Percentiles rank a stretch among this genome's conserved stretches.
Evolutionary conservation across 2,797 vertebrate species (phyloP).

Genomic region (Vespertilio murinus): DNA sequence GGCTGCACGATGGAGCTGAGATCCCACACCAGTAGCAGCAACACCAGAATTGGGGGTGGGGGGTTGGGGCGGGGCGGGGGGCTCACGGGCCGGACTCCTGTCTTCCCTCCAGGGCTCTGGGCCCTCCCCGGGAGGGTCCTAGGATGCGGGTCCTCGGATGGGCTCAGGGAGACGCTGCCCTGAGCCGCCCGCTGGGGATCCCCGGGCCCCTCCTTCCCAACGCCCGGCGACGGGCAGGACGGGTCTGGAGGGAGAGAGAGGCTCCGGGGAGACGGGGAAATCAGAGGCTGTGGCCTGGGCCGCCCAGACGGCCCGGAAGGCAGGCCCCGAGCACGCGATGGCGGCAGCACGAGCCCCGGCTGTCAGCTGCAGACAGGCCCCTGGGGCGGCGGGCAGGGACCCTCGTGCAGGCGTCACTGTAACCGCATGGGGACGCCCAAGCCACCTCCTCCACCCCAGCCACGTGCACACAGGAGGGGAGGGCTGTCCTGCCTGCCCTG

Average conservation of each 20-base stretch:
- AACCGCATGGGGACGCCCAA: fast-evolving
- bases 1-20: not conserved
- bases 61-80: fast-evolving
- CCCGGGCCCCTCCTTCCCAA: not conserved
- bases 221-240: not conserved
- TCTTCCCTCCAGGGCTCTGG: not conserved
- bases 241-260: not conserved
- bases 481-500: not conserved
- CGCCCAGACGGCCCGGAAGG: too few relatives aligned
- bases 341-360: fast-evolving
- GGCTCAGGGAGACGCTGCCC: not conserved
- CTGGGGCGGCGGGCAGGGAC: not conserved
- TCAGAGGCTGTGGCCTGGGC: not conserved
- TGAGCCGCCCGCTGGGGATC: not conserved
- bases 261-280: not conserved
- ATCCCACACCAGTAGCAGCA: not conserved
- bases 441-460: not conserved
- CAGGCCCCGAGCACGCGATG: fast-evolving
- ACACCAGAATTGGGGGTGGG: not conserved
- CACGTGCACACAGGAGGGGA: too few relatives aligned
- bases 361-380: fast-evolving
- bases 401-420: fast-evolving
- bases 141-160: not conserved
- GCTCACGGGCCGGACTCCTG: fast-evolving
- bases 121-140: too few relatives aligned